phyloP scores from a whole-genome alignment of 2,888 invertebrate species.

The Aproaerema taeniolella region DNA sequence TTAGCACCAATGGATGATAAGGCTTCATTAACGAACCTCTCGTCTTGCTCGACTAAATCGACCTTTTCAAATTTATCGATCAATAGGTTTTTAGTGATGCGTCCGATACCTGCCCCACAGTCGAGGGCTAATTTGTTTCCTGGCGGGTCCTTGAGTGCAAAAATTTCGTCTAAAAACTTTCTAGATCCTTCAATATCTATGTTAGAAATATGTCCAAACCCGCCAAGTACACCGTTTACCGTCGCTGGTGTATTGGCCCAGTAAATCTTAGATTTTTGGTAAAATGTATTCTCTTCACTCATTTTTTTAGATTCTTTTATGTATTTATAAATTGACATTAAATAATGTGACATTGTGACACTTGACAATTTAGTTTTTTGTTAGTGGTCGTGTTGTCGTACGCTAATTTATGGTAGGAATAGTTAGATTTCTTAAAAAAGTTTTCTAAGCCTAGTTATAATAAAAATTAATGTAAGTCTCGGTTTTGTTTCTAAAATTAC shows the following conservation, averaged over 20 bases:
- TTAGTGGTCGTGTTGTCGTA: too few relatives aligned
- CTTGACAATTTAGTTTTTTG: too few relatives aligned
- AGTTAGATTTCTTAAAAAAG: too few relatives aligned
- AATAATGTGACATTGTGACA: not conserved
- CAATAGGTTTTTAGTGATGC: constrained; percentile 91
- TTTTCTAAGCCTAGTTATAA: too few relatives aligned
- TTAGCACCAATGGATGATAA: constrained; percentile 60
- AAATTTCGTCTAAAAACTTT: constrained; percentile 80
- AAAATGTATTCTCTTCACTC: constrained; percentile 65
- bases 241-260: constrained; percentile 93
- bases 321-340: not conserved
- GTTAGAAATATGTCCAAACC: constrained; percentile 90
- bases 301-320: not conserved
- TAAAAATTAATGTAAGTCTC: too few relatives aligned
- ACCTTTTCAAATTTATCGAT: constrained; percentile 87
- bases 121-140: constrained; percentile 86
- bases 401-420: too few relatives aligned
- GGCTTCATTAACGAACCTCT: constrained; percentile 87
- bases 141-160: constrained; percentile 64
- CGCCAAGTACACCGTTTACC: constrained; percentile 95
- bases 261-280: constrained; percentile 86
- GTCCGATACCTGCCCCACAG: constrained; percentile 98
- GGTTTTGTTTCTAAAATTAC: too few relatives aligned
- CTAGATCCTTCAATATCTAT: constrained; percentile 93
- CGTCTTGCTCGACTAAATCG: constrained; percentile 95